phyloP scores from a whole-genome alignment of 1,140 invertebrate genomes.

The Diachasma alloeum region DNA sequence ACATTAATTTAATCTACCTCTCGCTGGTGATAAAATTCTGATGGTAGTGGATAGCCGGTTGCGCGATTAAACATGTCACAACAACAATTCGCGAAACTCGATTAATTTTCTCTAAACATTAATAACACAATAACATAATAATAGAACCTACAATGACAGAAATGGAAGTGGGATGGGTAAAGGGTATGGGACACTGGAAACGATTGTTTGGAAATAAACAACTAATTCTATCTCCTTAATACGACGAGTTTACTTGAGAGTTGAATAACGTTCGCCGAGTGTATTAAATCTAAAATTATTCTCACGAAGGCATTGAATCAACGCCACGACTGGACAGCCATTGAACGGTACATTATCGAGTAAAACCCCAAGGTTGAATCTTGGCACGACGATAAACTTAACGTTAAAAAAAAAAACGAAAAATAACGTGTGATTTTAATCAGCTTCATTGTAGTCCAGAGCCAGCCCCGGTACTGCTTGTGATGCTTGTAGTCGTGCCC shows the following conservation, averaged over 20 bases:
- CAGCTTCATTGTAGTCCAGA: slow-evolving; percentile 23
- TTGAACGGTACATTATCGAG: not conserved
- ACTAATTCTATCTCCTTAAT: not conserved
- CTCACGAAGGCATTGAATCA: not conserved
- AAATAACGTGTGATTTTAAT: not conserved
- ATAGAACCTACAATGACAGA: slow-evolving; percentile 11
- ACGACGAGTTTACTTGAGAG: not conserved
- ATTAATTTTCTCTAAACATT: slow-evolving; percentile 13
- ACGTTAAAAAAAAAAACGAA: not conserved
- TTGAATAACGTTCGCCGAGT: not conserved
- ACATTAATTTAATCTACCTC: not conserved
- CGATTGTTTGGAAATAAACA: not conserved
- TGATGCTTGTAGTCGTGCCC: slow-evolving; percentile 21
- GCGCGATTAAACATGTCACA: slow-evolving; percentile 49
- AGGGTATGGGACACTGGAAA: not conserved
- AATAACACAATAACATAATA: slow-evolving; percentile 25
- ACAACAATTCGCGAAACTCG: slow-evolving; percentile 7
- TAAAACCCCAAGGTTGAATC: slow-evolving; percentile 11
- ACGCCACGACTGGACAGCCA: slow-evolving; percentile 9
- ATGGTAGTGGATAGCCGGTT: slow-evolving; percentile 61
- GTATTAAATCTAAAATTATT: not conserved
- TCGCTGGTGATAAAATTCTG: slow-evolving; percentile 40
- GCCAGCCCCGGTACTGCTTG: slow-evolving; percentile 24
- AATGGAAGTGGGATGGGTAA: not conserved
- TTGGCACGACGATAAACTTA: slow-evolving; percentile 24